These are phyloP conservation scores for Diplazon laetatorius DNA, from an alignment of 2,888 invertebrate genomes.

Conservation along the genomic window DNA sequence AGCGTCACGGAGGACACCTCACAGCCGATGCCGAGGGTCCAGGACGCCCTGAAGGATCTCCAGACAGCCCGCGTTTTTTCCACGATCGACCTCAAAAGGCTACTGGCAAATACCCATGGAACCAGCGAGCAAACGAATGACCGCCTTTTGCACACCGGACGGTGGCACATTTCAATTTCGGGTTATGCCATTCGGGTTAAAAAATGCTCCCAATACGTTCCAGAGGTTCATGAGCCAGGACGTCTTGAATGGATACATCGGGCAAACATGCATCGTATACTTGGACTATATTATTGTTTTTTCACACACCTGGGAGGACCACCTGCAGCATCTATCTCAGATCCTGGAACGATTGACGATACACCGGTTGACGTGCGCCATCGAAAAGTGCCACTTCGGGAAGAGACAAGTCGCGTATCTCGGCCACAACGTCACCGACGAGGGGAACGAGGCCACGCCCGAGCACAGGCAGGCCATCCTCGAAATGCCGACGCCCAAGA, in stretches of 20 bases:
- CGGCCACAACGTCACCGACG: not conserved
- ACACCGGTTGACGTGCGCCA: not conserved
- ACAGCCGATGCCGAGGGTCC: conserved; percentile 66
- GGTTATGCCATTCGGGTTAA: conserved; percentile 7
- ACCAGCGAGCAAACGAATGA: not conserved
- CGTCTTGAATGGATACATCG: not conserved
- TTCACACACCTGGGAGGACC: conserved; percentile 6
- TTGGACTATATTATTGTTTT: not conserved
- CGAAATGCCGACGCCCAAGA: not conserved
- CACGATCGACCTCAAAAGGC: conserved; percentile 68
- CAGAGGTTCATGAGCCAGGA: conserved; percentile 30
- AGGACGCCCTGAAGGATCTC: conserved; percentile 65
- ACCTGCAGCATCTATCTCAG: not conserved
- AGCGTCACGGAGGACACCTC: conserved; percentile 59
- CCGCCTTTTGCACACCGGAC: not conserved
- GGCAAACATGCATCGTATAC: not conserved
- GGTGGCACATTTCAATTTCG: conserved; percentile 1
- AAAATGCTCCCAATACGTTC: conserved; percentile 9
- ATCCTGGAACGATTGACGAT: not conserved
- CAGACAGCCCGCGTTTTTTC: conserved; percentile 70
- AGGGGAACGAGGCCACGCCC: not conserved
- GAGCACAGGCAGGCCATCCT: not conserved
- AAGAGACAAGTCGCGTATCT: not conserved
- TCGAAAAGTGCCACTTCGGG: conserved; percentile 17
- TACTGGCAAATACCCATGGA: conserved; percentile 9